A percentile compares a stretch with the other conserved stretches of the same genome.
Evolutionary conservation across 2,797 vertebrate species (phyloP).

Genomic region (Gymnodraco acuticeps): DNA sequence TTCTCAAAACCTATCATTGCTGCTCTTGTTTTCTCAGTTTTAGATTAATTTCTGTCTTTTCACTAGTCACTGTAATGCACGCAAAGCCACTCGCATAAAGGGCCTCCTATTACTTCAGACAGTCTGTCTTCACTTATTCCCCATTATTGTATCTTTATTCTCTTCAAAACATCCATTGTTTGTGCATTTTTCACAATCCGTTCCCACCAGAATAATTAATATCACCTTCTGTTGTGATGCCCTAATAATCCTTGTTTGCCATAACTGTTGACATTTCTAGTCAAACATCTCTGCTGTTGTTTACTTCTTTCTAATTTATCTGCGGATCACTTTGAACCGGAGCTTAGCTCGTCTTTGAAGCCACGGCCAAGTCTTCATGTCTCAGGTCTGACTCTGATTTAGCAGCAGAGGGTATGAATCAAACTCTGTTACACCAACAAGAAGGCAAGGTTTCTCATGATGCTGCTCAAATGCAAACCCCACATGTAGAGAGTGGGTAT

Average conservation of each 20-base stretch:
- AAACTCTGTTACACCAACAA: constrained; percentile 60
- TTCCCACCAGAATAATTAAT: constrained; percentile 55
- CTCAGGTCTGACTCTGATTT: constrained; percentile 72
- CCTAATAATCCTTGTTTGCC: constrained; percentile 49
- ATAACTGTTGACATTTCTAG: constrained; percentile 61
- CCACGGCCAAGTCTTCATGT: constrained; percentile 72
- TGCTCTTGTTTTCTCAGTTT: no score
- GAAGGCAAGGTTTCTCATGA: constrained; percentile 52
- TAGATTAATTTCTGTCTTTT: not conserved
- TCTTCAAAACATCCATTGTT: constrained; percentile 51
- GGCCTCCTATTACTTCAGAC: not conserved
- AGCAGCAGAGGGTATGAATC: constrained; percentile 56
- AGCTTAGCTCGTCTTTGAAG: constrained; percentile 64
- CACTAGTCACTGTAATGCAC: not conserved
- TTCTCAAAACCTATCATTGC: no score
- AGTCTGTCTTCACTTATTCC: constrained; percentile 46
- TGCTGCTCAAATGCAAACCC: constrained; percentile 46
- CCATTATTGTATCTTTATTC: constrained; percentile 46
- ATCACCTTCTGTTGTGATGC: constrained; percentile 53
- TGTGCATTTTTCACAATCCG: constrained; percentile 40
- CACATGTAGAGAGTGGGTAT: constrained; percentile 46
- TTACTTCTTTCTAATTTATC: constrained; percentile 60
- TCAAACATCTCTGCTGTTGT: constrained; percentile 57
- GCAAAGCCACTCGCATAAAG: constrained; percentile 18
- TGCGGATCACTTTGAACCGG: constrained; percentile 56